A percentile compares a stretch with the other conserved stretches of the same genome.
phyloP scores from a whole-genome alignment of 35 echinoderm and acorn worm species.

The Diadema setosum region DNA sequence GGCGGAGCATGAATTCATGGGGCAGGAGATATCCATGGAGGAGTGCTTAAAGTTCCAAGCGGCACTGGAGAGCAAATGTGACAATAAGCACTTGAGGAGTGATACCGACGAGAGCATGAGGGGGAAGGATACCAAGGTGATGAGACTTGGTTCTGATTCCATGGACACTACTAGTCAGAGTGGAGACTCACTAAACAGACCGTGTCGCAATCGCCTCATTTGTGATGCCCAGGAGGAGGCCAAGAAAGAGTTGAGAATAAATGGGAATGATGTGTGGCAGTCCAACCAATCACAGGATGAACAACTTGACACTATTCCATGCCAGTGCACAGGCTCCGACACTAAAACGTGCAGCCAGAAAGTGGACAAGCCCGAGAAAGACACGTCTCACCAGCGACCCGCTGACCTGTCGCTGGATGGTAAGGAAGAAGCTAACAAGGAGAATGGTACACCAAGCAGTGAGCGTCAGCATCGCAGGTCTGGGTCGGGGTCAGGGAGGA shows the following conservation, averaged over 20 bases:
- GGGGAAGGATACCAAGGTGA: slow-evolving; percentile 95
- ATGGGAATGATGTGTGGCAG: not conserved
- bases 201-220: slow-evolving; percentile 40
- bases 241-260: not conserved
- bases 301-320: slow-evolving; percentile 14
- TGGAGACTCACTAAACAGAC: slow-evolving; percentile 79
- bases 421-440: slow-evolving; percentile 7
- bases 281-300: not conserved
- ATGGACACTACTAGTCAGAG: slow-evolving; percentile 96
- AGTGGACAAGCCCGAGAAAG: not conserved
- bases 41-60: slow-evolving; percentile 97
- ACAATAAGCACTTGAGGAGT: slow-evolving; percentile 88
- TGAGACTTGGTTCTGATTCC: slow-evolving; percentile 91
- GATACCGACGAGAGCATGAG: slow-evolving; percentile 94
- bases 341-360: not conserved
- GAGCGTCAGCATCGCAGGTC: not conserved
- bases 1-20: slow-evolving; percentile 69
- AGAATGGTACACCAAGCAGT: not conserved
- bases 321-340: not conserved
- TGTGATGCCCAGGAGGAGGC: slow-evolving; percentile 20
- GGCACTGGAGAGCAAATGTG: slow-evolving; percentile 88
- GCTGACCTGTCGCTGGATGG: not conserved
- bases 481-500: slow-evolving; percentile 47
- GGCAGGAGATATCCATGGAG: slow-evolving; percentile 80
- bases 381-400: not conserved